A percentile compares a stretch with the other conserved stretches of the same genome.
phyloP scores from a whole-genome alignment of 2,797 vertebrate genomes.

The Sebastes steindachneri region DNA sequence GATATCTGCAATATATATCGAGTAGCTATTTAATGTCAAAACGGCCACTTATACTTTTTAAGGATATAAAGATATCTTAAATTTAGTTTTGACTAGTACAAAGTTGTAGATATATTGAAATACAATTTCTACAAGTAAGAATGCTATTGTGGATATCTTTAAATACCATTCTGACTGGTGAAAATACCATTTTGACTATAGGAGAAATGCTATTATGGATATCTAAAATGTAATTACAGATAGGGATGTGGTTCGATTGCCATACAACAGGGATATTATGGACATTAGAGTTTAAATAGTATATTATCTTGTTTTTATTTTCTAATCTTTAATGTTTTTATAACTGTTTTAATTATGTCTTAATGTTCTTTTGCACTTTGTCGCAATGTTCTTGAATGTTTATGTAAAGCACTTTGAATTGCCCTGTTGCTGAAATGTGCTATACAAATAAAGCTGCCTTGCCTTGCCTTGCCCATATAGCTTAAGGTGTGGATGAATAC shows the following conservation, averaged over 20 bases:
- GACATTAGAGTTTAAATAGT: not conserved
- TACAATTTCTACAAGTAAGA: not conserved
- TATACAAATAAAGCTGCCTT: too few relatives aligned
- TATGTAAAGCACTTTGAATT: too few relatives aligned
- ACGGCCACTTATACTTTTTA: not conserved
- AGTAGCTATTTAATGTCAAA: not conserved
- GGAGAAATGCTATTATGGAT: not conserved
- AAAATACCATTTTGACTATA: too few relatives aligned
- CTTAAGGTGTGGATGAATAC: not conserved
- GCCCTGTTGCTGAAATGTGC: too few relatives aligned
- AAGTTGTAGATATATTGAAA: not conserved
- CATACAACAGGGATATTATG: not conserved
- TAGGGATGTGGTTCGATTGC: too few relatives aligned
- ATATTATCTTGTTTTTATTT: fast-evolving
- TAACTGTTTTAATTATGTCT: too few relatives aligned
- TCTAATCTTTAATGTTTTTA: too few relatives aligned
- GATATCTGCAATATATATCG: not conserved
- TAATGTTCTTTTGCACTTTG: too few relatives aligned
- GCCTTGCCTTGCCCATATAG: not conserved
- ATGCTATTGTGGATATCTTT: not conserved
- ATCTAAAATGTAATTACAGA: not conserved
- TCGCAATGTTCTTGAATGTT: too few relatives aligned
- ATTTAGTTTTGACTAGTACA: not conserved
- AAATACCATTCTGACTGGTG: too few relatives aligned
- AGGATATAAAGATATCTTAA: not conserved